Base-by-base conservation (phyloP, 1,140 invertebrate genomes). In the Hyles vespertilio region DNA sequence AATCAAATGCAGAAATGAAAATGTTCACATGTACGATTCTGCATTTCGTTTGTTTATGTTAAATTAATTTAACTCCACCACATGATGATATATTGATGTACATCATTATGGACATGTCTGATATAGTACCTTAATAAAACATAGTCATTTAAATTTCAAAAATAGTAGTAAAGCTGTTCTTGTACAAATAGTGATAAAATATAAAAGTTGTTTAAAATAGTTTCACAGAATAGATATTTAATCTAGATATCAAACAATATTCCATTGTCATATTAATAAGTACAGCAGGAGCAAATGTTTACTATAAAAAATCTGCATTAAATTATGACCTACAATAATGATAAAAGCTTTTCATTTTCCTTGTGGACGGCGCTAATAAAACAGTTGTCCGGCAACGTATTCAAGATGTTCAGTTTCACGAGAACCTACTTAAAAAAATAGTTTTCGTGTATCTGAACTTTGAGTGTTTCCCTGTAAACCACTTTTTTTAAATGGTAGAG, bases 171-270 rank as follows among this genome's bases (percentile, higher is more conserved):
- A 74, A 77, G 68, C 71, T 48, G 54, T 79, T 70, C 70, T 80
- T 85, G 79, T 85, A 83, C 73, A 83, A 85, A 80, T 80, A 70
- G 77, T 80, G 72, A 77, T 77, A 65, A 73, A 89, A 89, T 89
- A 89, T 89, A 89, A 89, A 89, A 89, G 86, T 89, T 89, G 86
- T 89, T 87, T 89, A 89, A 86, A 86, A 79, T 87, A 84, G 73
- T 84, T 56, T 79, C 82, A 81, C 81, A 84, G 77, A 80, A 81
- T 87, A 87, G 77, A 82, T 84, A 83, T 86, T 77, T 84, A 84
- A 86, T 86, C 77, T 87, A 86, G 82, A 84, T 84, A 83, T 81
- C 78, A 76, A 87, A 84, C 79, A 86, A 86, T 87, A 89, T 89
- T 88, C 85, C 85, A 88, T 88, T 88, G 85, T 88, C 81, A 88